Evolutionary conservation across 2,113 vertebrate genomes (phyloP).

Genomic region (Mobula birostris): DNA sequence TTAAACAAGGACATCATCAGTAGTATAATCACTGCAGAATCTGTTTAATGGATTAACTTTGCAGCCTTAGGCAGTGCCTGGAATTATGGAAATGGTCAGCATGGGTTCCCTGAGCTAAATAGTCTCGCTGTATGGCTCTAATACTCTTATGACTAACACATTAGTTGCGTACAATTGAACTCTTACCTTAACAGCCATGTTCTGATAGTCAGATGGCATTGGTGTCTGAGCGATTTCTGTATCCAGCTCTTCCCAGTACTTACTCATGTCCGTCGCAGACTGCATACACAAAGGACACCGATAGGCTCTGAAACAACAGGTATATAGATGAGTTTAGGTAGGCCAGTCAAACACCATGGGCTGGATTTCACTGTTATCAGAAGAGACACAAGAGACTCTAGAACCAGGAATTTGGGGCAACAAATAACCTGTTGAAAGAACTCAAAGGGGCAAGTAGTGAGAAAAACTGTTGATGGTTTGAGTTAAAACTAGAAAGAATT

Average conservation of each 20-base stretch:
- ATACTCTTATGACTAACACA: too few species aligned
- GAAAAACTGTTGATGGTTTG: too few species aligned
- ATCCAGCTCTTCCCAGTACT: conserved; percentile 76
- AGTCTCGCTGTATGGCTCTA: too few species aligned
- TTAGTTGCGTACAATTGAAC: background rate
- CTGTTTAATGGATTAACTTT: background rate
- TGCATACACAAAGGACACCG: conserved; percentile 90
- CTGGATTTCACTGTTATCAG: background rate
- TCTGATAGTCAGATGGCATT: conserved; percentile 84
- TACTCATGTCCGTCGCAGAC: conserved; percentile 73
- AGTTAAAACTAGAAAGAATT: too few species aligned
- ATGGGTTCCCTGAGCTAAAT: too few species aligned
- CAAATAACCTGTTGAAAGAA: too few species aligned
- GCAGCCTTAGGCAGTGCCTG: background rate
- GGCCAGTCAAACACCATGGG: background rate
- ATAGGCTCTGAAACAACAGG: conserved; percentile 62
- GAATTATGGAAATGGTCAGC: background rate
- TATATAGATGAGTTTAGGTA: background rate
- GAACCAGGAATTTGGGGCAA: too few species aligned
- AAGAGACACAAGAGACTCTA: background rate
- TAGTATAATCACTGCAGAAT: background rate
- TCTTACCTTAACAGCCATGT: conserved; percentile 75
- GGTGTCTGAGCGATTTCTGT: conserved; percentile 75
- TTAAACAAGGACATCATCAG: background rate
- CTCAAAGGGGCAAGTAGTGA: too few species aligned